A percentile compares a stretch with the other conserved stretches of the same genome.
Conservation (phyloP, 2,888 invertebrate genomes). For the Calliscelio sp. region DNA sequence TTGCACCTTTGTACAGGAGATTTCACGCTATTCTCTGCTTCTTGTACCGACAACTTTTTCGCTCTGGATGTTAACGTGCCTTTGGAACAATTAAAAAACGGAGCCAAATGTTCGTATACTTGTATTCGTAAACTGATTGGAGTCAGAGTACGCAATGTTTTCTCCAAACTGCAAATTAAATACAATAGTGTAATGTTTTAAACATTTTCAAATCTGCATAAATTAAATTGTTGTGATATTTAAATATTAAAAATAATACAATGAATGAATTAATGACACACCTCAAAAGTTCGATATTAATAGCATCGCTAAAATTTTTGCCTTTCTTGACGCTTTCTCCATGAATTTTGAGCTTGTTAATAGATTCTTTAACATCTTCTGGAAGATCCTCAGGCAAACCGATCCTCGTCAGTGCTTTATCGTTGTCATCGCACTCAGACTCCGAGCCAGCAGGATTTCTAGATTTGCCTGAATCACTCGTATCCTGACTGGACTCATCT, state of each 20-base stretch:
- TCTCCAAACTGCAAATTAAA: slow-evolving; percentile 84
- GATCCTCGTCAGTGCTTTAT: slow-evolving; percentile 82
- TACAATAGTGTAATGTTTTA: too few relatives aligned
- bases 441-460: slow-evolving; percentile 80
- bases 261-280: slow-evolving; percentile 77
- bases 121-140: slow-evolving; percentile 84
- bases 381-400: slow-evolving; percentile 86
- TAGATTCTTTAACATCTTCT: slow-evolving; percentile 85
- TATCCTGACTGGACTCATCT: slow-evolving; percentile 84
- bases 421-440: slow-evolving; percentile 83
- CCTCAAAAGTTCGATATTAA: slow-evolving; percentile 87
- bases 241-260: neutral
- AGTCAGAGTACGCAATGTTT: slow-evolving; percentile 82
- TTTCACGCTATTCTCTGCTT: slow-evolving; percentile 86
- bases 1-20: slow-evolving; percentile 86
- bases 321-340: slow-evolving; percentile 84
- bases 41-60: slow-evolving; percentile 87
- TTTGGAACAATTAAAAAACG: slow-evolving; percentile 87
- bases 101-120: slow-evolving; percentile 87
- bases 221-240: neutral
- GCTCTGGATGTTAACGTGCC: slow-evolving; percentile 87
- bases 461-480: slow-evolving; percentile 84
- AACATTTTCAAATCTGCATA: too few relatives aligned
- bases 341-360: slow-evolving; percentile 85
- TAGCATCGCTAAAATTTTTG: slow-evolving; percentile 87